A percentile compares a stretch with the other conserved stretches of the same genome.
These are phyloP conservation scores for Turdus rufiventris DNA, from an alignment of 2,113 vertebrate genomes.

Conservation along the genomic window DNA sequence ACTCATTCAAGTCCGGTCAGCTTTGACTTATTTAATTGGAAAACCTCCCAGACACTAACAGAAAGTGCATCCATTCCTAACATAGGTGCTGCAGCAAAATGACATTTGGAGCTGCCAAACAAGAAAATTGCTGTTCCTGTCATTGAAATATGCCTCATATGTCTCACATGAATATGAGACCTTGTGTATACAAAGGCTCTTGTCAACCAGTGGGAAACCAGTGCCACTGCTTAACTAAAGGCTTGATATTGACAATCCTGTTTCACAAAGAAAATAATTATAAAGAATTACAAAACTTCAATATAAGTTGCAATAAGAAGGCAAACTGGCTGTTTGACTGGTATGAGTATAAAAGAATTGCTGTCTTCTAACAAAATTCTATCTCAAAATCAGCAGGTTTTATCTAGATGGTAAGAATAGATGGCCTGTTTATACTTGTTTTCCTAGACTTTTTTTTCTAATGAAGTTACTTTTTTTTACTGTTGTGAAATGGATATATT, in stretches of 20 bases:
- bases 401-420: neutral
- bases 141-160: neutral
- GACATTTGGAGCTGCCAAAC: slow-evolving; percentile 10
- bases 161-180: neutral
- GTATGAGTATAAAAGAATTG: neutral
- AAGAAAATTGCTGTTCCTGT: neutral
- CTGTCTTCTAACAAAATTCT: neutral
- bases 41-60: neutral
- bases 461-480: neutral
- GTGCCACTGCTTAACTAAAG: neutral
- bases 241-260: neutral
- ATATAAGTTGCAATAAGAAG: neutral
- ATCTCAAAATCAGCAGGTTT: neutral
- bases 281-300: neutral
- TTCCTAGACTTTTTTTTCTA: neutral
- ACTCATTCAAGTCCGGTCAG: neutral
- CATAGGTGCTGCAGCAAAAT: neutral
- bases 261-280: neutral
- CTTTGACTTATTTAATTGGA: neutral
- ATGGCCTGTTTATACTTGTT: neutral
- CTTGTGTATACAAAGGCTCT: neutral
- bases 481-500: neutral
- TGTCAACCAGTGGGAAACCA: neutral
- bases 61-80: neutral
- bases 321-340: neutral